Evolutionary conservation across 64 coral and sea anemone species (phyloP).

Genomic region (Stichodactyla helianthus): DNA sequence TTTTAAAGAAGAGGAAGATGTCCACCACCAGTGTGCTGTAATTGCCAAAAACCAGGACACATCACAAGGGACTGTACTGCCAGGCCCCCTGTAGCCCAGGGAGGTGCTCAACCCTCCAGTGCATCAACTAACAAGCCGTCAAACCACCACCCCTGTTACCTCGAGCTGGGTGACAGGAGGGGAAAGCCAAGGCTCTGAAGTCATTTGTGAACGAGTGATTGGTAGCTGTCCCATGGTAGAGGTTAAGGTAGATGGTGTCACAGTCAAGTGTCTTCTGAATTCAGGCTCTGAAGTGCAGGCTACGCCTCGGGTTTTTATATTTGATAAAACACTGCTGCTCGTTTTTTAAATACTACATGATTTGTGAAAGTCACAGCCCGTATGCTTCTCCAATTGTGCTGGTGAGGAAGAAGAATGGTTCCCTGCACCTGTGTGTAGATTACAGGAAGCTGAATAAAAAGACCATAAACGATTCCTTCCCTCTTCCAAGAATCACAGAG

Average conservation of each 20-base stretch:
- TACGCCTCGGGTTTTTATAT: too few relatives aligned
- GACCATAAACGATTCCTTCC: slow-evolving; percentile 5
- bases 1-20: not conserved
- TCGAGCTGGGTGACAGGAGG: slow-evolving; percentile 34
- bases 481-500: slow-evolving; percentile 28
- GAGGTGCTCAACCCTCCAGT: too few relatives aligned
- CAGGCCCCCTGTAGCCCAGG: too few relatives aligned
- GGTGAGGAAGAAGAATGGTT: slow-evolving; percentile 1
- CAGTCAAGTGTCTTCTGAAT: slow-evolving; percentile 23
- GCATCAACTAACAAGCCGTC: slow-evolving; percentile 1
- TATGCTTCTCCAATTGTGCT: slow-evolving; percentile 19
- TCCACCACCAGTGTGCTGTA: not conserved
- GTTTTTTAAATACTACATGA: too few relatives aligned
- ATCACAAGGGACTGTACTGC: slow-evolving; percentile 21
- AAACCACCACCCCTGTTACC: slow-evolving; percentile 27
- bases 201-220: not conserved
- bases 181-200: not conserved
- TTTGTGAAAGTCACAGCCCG: not conserved
- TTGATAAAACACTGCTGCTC: too few relatives aligned
- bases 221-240: not conserved
- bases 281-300: slow-evolving; percentile 64
- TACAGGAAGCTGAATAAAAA: slow-evolving; percentile 25
- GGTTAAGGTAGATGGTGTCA: not conserved
- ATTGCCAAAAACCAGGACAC: not conserved
- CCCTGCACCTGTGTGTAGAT: slow-evolving; percentile 24